A percentile compares a stretch with the other conserved stretches of the same genome.
Evolutionary conservation across 2,797 vertebrate species (phyloP).

Genomic region (Pseudomugil gertrudae): DNA sequence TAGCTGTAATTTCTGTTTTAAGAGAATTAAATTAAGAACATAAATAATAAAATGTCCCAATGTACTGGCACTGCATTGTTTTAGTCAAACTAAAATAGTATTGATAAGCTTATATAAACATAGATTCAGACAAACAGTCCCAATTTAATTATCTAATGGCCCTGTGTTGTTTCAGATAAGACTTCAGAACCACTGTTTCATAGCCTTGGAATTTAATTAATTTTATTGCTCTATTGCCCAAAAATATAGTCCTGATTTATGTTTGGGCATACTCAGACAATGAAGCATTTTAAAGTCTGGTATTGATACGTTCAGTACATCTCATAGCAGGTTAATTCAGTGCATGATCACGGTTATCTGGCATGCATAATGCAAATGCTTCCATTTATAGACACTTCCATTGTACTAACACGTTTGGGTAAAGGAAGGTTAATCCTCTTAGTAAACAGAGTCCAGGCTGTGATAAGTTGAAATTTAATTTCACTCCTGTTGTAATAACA

Average conservation of each 20-base stretch:
- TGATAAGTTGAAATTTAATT: slow-evolving; percentile 40
- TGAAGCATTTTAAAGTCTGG: neutral
- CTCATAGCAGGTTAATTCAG: neutral
- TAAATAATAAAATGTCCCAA: too few relatives aligned
- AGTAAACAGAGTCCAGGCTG: slow-evolving; percentile 37
- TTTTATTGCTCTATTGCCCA: slow-evolving; percentile 27
- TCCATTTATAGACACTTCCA: slow-evolving; percentile 21
- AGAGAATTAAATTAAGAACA: neutral
- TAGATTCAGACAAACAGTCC: slow-evolving; percentile 30
- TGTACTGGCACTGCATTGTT: neutral
- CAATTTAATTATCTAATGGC: slow-evolving; percentile 34
- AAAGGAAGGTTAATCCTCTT: slow-evolving; percentile 47
- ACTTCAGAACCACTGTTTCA: slow-evolving; percentile 38
- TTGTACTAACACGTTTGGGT: slow-evolving; percentile 17
- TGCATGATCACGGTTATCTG: slow-evolving; percentile 16
- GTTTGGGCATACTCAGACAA: neutral
- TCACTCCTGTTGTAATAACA: slow-evolving; percentile 9
- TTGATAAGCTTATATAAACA: slow-evolving; percentile 35
- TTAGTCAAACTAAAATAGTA: slow-evolving; percentile 40
- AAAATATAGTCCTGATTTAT: slow-evolving; percentile 26
- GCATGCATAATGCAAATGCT: slow-evolving; percentile 10
- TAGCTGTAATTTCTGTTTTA: neutral
- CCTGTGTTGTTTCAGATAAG: slow-evolving; percentile 45
- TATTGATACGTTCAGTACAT: neutral
- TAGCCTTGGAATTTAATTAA: slow-evolving; percentile 56